Conservation (phyloP, 2,113 vertebrate species). For the Tachycineta bicolor region DNA sequence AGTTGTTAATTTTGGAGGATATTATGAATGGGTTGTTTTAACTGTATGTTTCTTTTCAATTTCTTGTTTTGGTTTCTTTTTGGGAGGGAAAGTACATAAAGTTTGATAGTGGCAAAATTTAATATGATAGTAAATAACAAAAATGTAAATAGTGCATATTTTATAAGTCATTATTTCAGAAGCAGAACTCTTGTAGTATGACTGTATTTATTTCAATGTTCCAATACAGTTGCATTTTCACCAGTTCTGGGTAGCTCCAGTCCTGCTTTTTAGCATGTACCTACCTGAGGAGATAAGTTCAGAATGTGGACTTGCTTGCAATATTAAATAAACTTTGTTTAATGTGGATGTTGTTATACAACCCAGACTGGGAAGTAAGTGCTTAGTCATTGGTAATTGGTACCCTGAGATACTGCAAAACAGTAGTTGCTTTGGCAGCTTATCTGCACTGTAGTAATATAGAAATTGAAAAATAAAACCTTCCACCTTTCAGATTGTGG, state of each 20-base stretch:
- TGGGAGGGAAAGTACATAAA: accelerated
- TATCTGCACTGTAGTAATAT: background rate
- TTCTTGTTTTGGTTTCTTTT: background rate
- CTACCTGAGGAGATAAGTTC: background rate
- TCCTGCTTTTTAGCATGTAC: background rate
- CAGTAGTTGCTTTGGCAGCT: background rate
- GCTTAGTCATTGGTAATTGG: background rate
- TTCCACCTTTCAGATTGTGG: background rate
- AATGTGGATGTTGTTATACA: background rate
- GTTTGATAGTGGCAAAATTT: background rate
- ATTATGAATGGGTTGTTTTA: background rate
- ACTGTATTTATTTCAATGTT: background rate
- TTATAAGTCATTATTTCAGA: background rate
- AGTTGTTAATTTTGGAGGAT: background rate
- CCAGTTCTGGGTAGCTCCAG: background rate
- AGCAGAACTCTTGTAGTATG: background rate
- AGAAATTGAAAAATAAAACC: background rate
- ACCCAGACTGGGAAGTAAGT: background rate
- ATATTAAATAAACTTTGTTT: background rate
- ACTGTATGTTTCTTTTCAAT: background rate
- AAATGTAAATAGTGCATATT: background rate
- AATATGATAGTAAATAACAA: background rate
- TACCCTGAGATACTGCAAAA: background rate
- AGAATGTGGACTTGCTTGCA: background rate
- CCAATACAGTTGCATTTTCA: background rate